A percentile compares a stretch with the other conserved stretches of the same genome.
phyloP scores from a whole-genome alignment of 2,797 vertebrate species.

The Hipposideros larvatus region DNA sequence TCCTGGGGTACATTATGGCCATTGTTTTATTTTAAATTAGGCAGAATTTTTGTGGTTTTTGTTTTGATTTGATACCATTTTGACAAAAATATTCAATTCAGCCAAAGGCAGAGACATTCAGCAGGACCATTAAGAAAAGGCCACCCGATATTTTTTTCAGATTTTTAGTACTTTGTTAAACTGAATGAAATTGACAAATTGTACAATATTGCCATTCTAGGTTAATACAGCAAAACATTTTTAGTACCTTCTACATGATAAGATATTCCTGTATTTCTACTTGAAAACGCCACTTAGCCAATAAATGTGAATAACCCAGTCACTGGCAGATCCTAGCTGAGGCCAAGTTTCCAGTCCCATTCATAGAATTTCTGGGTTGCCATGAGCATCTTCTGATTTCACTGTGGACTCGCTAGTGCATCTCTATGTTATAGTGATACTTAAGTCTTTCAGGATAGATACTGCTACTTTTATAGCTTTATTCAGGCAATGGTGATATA shows the following conservation, averaged over 20 bases:
- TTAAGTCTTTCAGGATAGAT: neutral
- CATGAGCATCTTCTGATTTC: neutral
- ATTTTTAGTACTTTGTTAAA: neutral
- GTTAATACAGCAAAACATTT: neutral
- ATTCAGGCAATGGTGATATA: neutral
- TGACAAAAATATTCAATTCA: neutral
- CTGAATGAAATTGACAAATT: neutral
- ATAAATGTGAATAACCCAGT: neutral
- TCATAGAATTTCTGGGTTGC: neutral
- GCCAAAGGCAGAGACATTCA: neutral
- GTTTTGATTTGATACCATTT: neutral
- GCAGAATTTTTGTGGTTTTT: slow-evolving; percentile 1
- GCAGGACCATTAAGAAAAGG: neutral
- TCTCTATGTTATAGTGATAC: neutral
- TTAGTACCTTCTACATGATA: neutral
- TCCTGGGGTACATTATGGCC: neutral
- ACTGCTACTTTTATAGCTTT: neutral
- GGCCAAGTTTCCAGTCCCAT: neutral
- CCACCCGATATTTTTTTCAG: neutral
- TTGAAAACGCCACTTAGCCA: neutral
- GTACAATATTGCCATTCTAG: neutral
- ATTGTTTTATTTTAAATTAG: slow-evolving; percentile 44
- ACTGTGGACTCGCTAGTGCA: neutral
- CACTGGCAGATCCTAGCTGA: neutral
- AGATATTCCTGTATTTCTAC: neutral